Percentiles rank a stretch among this genome's conserved stretches.
phyloP scores from a whole-genome alignment of 2,113 vertebrate genomes.

The Salminus brasiliensis region DNA sequence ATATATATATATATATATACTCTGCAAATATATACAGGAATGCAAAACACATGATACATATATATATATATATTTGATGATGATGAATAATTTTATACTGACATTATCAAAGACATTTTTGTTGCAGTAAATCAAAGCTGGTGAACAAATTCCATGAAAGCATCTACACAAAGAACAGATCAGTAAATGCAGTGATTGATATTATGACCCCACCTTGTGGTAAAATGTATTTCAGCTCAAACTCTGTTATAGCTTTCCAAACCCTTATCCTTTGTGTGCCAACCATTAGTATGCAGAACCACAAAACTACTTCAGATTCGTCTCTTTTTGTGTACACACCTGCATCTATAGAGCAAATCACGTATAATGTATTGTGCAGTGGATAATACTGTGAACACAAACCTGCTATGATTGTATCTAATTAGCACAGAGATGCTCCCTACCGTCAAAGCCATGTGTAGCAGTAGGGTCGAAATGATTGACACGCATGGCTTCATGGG shows the following conservation, averaged over 20 bases:
- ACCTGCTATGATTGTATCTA: background rate
- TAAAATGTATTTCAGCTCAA: background rate
- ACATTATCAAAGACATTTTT: background rate
- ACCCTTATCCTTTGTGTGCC: background rate
- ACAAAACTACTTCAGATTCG: conserved; percentile 1
- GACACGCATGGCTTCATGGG: background rate
- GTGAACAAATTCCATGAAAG: background rate
- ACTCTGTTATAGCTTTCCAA: background rate
- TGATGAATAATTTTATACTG: background rate
- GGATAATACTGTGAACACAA: background rate
- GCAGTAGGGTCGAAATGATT: background rate
- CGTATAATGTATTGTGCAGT: background rate
- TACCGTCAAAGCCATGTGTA: background rate
- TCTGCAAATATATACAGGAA: too few relatives aligned
- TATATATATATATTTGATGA: background rate
- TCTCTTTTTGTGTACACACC: background rate
- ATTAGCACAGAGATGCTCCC: background rate
- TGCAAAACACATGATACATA: too few relatives aligned
- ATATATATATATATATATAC: too few relatives aligned
- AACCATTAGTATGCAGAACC: conserved; percentile 27
- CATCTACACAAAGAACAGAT: background rate
- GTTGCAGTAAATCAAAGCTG: background rate
- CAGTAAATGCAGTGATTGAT: background rate
- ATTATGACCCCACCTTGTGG: conserved; percentile 45
- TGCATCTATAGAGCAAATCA: background rate